Evolutionary conservation across 2,888 invertebrate species (phyloP), one percentile per base, ranked within the genome.

Genomic region (Conops quadrifasciatus): DNA sequence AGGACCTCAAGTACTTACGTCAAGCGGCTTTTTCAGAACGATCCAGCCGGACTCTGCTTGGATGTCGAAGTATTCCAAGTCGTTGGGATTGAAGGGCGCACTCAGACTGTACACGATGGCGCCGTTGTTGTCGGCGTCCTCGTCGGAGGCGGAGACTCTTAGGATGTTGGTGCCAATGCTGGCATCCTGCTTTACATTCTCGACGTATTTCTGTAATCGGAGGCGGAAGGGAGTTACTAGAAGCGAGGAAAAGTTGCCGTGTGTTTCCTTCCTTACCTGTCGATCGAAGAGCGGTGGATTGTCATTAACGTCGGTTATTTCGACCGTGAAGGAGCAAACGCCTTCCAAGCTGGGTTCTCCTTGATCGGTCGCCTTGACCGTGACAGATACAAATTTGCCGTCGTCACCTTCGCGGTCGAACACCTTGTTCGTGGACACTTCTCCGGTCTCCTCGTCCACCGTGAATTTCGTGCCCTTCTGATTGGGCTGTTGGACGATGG

Each of bases 11-110:
- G 89, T 90, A 96, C 96, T 96, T 93, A 96, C 96, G 91, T 96
- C 96, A 83, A 98, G 89, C 70, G 96, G 95, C 87, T 96, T 96
- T 89, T 94, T 95, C 81, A 97, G 88, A 73, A 95, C 94, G 84
- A 98, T 97, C 96, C 97, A 97, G 83, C 98, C 98, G 81, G 96
- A 96, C 85, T 97, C 96, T 78, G 95, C 93, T 87, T 97, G 97
- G 80, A 98, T 96, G 86, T 94, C 94, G 86, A 99, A 98, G 87
- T 97, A 96, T 84, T 96, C 95, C 82, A 97, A 90, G 87, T 95
- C 95, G 68, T 92, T 91, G 15, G 94, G 92, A 85, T 96, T 95
- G 80, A 92, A 93, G 1, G 95, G 94, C 53, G 96, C 94, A 80
- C 93, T 95, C 79, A 97, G 87, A 58, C 95, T 94, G 85, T 97